phyloP scores from a whole-genome alignment of 2,113 vertebrate species.

The Notechis scutatus region DNA sequence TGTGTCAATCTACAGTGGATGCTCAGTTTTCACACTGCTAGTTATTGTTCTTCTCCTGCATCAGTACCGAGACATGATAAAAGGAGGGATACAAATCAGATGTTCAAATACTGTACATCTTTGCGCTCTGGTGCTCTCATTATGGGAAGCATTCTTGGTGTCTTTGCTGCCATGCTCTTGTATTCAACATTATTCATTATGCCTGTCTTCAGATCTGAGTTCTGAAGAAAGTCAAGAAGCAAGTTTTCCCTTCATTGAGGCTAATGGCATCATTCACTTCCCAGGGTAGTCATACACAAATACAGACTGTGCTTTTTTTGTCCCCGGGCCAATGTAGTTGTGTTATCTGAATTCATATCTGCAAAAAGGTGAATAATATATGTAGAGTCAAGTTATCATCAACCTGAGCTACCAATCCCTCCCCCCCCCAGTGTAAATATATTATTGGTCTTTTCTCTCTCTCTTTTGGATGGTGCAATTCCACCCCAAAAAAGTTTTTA shows the following conservation, averaged over 20 bases:
- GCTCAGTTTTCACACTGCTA: background rate
- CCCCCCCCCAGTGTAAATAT: conserved; percentile 35
- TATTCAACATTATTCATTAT: background rate
- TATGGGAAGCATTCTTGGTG: background rate
- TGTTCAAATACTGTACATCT: background rate
- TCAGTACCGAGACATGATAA: background rate
- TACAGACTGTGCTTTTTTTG: background rate
- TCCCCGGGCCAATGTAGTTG: accelerated
- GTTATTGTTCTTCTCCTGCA: background rate
- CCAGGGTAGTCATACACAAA: accelerated
- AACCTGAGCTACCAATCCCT: background rate
- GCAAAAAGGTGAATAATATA: accelerated
- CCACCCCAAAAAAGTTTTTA: conserved; percentile 56
- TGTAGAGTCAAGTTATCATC: background rate
- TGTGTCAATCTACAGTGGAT: background rate
- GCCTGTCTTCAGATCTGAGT: background rate
- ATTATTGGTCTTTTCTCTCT: conserved; percentile 38
- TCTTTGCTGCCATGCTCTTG: background rate
- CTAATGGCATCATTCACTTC: background rate
- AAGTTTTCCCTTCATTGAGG: background rate
- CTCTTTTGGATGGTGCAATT: conserved; percentile 59
- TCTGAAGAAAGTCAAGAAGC: background rate
- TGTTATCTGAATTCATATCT: accelerated
- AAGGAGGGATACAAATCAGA: background rate
- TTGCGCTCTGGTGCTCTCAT: background rate